phyloP scores from a whole-genome alignment of 2,797 vertebrate genomes.

The Siniperca undulata region DNA sequence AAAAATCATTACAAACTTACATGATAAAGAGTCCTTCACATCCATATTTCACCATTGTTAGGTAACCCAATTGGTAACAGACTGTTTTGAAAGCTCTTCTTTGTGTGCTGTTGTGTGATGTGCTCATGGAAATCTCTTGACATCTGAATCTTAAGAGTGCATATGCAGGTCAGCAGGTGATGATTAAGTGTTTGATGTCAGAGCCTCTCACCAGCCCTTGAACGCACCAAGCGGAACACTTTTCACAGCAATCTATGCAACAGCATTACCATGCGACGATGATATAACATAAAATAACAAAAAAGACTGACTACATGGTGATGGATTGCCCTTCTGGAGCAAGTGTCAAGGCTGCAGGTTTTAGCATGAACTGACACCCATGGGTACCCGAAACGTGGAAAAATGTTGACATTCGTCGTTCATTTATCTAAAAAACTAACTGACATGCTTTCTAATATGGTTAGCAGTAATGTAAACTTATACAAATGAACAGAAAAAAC shows the following conservation, averaged over 20 bases:
- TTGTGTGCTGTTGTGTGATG: not conserved
- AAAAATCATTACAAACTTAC: not conserved
- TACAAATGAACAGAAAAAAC: not conserved
- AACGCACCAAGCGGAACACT: not conserved
- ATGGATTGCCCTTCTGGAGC: slow-evolving; percentile 5
- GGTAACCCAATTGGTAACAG: not conserved
- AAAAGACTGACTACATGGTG: not conserved
- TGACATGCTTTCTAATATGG: not conserved
- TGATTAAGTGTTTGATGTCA: slow-evolving; percentile 1
- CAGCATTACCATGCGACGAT: not conserved
- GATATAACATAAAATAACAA: slow-evolving; percentile 15
- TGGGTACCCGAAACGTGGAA: not conserved
- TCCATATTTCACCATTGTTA: not conserved
- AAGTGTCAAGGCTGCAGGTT: slow-evolving; percentile 26
- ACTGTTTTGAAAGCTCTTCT: not conserved
- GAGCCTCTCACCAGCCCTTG: slow-evolving; percentile 5
- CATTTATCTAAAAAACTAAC: not conserved
- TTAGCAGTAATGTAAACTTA: not conserved
- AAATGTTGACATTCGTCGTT: not conserved
- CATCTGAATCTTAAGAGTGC: not conserved
- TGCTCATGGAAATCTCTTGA: not conserved
- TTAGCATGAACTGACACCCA: not conserved
- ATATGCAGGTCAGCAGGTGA: not conserved
- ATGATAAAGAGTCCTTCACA: not conserved
- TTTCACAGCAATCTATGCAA: slow-evolving; percentile 13